Base-by-base conservation (phyloP, 2,888 invertebrate species). In the Melolontha melolontha region DNA sequence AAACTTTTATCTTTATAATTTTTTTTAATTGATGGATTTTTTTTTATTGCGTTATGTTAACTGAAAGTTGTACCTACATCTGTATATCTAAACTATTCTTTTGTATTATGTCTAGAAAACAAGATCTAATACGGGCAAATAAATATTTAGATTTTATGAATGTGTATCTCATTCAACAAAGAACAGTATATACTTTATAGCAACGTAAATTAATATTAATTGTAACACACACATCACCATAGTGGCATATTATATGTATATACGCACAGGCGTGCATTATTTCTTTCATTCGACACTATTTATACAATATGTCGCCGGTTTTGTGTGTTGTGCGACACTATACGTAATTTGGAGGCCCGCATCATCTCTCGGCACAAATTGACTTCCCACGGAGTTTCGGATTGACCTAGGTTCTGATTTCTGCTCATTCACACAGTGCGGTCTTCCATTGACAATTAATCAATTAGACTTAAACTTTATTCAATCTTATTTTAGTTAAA, bases 361-460 rank as follows among this genome's bases (percentile, higher is more conserved):
- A 59, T 59, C 59, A 44, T 27, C 47, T 27, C 27, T 14, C n/a
- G 44, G 2, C 27, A 59, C 44, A 47, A 59, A 59, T 59, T 44
- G 27, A 59, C 44, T 59, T 59, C 59, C 59, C 59, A 59, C 59
- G 59, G 44, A 44, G 44, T 59, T 59, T 59, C 16, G 29, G 44
- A 27, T 59, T 59, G 59, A 59, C 59, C 59, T 59, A 59, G 59
- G 59, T 59, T 59, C 47, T 44, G 59, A 59, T 59, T 59, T 59
- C 59, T 10, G 40, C 12, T 7, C 57, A 44, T 44, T 59, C 42
- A 42, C 42, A 57, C 12, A 59, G 12, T 29, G 29, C 59, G 41
- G 59, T 10, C 29, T 59, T 29, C 27, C 27, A 59, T 59, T 44
- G 59, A 47, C 16, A 47, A 59, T 59, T 59, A 44, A 59, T 59